Conservation (phyloP, 1,140 invertebrate genomes). For the Centruroides sculpturatus region DNA sequence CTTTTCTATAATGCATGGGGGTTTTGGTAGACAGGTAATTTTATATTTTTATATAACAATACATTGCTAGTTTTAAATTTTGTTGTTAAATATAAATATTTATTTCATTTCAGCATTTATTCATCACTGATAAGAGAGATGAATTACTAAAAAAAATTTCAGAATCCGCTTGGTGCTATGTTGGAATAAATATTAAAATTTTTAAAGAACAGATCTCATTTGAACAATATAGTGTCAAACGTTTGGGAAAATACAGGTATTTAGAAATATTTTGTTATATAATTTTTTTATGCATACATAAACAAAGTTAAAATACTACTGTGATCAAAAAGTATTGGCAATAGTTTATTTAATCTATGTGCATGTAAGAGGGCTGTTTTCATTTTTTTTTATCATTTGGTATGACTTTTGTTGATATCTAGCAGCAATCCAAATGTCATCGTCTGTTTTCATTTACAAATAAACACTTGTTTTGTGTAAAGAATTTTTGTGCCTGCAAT, state of each 20-base stretch:
- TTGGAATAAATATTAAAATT: slow-evolving; percentile 70
- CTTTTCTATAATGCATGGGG: slow-evolving; percentile 74
- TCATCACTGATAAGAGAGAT: slow-evolving; percentile 65
- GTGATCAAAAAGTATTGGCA: background rate
- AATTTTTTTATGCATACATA: background rate
- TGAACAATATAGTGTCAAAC: slow-evolving; percentile 66
- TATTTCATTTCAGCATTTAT: slow-evolving; percentile 50
- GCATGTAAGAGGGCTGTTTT: no score
- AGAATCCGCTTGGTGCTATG: slow-evolving; percentile 57
- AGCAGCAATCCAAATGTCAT: no score
- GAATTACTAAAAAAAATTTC: slow-evolving; percentile 72
- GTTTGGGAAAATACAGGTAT: slow-evolving; percentile 82
- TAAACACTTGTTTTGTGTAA: no score
- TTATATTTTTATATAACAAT: background rate
- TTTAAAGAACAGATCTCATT: slow-evolving; percentile 63
- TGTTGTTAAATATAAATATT: background rate
- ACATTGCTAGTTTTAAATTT: background rate
- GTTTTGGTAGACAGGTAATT: slow-evolving; percentile 55
- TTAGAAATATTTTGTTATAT: background rate
- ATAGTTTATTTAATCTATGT: no score
- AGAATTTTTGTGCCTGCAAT: no score
- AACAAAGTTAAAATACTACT: no score
- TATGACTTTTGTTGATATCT: no score
- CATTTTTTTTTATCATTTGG: no score
- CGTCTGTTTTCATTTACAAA: no score